Evolutionary conservation across 92 coral and sea anemone species (phyloP).

Genomic region (Porites cylindrica): DNA sequence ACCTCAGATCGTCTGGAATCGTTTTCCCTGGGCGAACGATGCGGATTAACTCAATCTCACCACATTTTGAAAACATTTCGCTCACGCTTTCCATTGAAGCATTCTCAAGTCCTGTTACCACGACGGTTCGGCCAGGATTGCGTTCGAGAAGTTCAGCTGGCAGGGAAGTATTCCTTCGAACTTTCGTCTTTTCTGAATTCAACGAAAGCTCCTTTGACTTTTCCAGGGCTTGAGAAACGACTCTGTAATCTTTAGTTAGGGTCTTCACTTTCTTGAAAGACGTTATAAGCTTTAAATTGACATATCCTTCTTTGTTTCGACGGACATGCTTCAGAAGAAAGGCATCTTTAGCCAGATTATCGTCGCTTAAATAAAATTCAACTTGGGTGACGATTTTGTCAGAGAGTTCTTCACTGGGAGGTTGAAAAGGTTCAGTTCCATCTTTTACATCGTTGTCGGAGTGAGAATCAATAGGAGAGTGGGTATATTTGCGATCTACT

Average conservation of each 20-base stretch:
- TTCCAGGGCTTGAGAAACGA: constrained; percentile 89
- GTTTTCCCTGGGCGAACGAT: constrained; percentile 92
- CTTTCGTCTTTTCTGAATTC: constrained; percentile 93
- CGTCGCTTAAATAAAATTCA: constrained; percentile 96
- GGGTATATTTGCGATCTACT: constrained; percentile 62
- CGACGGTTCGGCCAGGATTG: constrained; percentile 96
- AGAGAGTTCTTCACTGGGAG: constrained; percentile 91
- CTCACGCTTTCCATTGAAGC: constrained; percentile 91
- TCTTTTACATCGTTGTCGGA: constrained; percentile 92
- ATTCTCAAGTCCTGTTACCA: constrained; percentile 81
- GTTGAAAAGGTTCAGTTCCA: constrained; percentile 75
- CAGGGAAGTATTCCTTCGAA: constrained; percentile 76
- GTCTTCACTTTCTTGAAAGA: constrained; percentile 98
- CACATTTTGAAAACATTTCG: constrained; percentile 95
- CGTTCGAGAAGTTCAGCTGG: constrained; percentile 92
- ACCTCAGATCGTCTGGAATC: constrained; percentile 89
- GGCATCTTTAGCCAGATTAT: constrained; percentile 93
- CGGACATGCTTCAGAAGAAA: constrained; percentile 97
- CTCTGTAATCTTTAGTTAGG: constrained; percentile 95
- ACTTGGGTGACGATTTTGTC: constrained; percentile 89
- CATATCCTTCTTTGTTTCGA: constrained; percentile 98
- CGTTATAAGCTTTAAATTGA: constrained; percentile 94
- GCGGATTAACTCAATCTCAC: constrained; percentile 94
- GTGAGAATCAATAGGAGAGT: constrained; percentile 85
- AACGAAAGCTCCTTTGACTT: constrained; percentile 78